Conservation (phyloP, 2,113 vertebrate species). For the Rostratula benghalensis region DNA sequence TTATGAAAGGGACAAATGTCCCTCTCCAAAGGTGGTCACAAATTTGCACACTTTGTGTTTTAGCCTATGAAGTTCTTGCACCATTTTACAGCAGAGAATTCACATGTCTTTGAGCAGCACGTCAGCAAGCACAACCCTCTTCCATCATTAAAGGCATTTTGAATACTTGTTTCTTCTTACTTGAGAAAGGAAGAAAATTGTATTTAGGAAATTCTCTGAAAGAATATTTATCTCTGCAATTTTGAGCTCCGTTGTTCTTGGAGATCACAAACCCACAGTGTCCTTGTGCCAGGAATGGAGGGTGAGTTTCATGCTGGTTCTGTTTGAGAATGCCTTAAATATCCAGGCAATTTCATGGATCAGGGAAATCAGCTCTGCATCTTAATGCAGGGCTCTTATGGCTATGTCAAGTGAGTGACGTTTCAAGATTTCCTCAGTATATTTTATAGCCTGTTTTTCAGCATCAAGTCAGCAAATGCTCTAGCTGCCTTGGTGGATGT, state of each 20-base stretch:
- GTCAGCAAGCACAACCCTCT: background rate
- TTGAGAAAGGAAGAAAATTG: background rate
- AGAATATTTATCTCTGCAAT: background rate
- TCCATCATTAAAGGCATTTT: background rate
- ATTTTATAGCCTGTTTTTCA: constrained; percentile 44
- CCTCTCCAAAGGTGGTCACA: background rate
- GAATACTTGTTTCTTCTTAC: background rate
- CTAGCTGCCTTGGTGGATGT: constrained; percentile 47
- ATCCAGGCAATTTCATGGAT: constrained; percentile 60
- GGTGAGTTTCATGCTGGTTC: background rate
- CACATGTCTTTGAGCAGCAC: background rate
- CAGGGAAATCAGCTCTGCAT: constrained; percentile 49
- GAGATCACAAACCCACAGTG: background rate
- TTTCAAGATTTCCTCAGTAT: constrained; percentile 27
- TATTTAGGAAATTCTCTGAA: background rate
- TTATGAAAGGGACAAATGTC: background rate
- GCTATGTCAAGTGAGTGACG: constrained; percentile 31
- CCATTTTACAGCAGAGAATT: background rate
- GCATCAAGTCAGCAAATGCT: constrained; percentile 43
- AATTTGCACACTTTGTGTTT: background rate
- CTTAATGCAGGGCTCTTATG: constrained; percentile 42
- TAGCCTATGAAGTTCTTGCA: background rate
- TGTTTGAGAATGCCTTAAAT: constrained; percentile 37
- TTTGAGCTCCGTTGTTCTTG: background rate
- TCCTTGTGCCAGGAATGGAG: background rate